These are phyloP conservation scores for Drosophila rhopaloa DNA, from an alignment of 1,140 invertebrate species.

Conservation along the genomic window DNA sequence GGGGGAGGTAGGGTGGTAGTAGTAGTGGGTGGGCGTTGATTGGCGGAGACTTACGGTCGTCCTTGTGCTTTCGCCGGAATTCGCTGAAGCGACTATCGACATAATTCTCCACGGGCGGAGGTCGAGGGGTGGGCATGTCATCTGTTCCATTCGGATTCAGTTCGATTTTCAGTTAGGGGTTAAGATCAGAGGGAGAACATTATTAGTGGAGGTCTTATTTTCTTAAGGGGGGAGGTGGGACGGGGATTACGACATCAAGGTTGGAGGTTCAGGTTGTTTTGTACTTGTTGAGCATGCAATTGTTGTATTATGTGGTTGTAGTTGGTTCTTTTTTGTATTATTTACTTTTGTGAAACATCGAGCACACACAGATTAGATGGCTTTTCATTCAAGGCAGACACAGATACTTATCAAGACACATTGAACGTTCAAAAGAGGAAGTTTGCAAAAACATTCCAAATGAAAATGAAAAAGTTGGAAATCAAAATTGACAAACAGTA, in stretches of 20 bases:
- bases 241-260: slow-evolving; percentile 71
- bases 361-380: slow-evolving; percentile 63
- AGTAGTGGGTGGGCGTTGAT: neutral
- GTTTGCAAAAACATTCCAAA: slow-evolving; percentile 74
- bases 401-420: slow-evolving; percentile 84
- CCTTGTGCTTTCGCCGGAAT: slow-evolving; percentile 84
- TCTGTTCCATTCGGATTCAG: slow-evolving; percentile 58
- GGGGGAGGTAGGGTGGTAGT: slow-evolving; percentile 14
- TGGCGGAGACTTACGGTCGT: slow-evolving; percentile 81
- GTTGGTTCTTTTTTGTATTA: slow-evolving; percentile 61
- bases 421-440: slow-evolving; percentile 55
- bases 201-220: slow-evolving; percentile 25
- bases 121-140: slow-evolving; percentile 81
- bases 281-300: slow-evolving; percentile 84
- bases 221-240: neutral
- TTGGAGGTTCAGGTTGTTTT: slow-evolving; percentile 50
- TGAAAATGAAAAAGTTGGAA: slow-evolving; percentile 20
- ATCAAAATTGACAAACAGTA: slow-evolving; percentile 21
- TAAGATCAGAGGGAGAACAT: slow-evolving; percentile 34
- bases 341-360: slow-evolving; percentile 70
- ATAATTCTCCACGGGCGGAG: slow-evolving; percentile 78
- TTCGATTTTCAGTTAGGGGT: slow-evolving; percentile 19
- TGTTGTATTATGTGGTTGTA: slow-evolving; percentile 74
- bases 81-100: slow-evolving; percentile 83
- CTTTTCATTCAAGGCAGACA: slow-evolving; percentile 75